Conservation (phyloP, 64 coral and sea anemone genomes). For the Astreopora myriophthalma region DNA sequence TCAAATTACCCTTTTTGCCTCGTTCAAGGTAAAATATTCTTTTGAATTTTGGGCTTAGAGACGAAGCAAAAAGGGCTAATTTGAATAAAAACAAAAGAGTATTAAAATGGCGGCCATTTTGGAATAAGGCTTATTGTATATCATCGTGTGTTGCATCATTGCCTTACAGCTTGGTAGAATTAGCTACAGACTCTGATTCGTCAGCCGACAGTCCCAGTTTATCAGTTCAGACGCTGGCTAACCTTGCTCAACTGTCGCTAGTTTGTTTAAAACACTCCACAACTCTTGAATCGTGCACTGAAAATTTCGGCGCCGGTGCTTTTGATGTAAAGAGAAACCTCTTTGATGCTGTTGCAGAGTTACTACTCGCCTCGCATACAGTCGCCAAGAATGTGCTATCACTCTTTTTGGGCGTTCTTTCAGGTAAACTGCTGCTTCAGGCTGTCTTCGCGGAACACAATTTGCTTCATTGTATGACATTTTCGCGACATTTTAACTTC, state of each 20-base stretch:
- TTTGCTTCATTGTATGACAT: neutral
- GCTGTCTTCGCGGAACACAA: too few relatives aligned
- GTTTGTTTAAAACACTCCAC: conserved; percentile 27
- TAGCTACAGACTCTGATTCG: neutral
- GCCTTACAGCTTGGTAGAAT: neutral
- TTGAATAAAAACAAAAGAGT: too few relatives aligned
- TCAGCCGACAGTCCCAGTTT: neutral
- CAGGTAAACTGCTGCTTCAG: too few relatives aligned
- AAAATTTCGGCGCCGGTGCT: neutral
- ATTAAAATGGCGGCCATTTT: too few relatives aligned
- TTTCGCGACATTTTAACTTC: neutral
- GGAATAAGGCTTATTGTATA: too few relatives aligned
- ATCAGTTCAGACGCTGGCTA: neutral
- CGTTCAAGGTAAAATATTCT: too few relatives aligned
- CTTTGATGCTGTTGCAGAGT: neutral
- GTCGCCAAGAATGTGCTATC: neutral
- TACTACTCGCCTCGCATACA: neutral
- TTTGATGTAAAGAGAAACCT: neutral
- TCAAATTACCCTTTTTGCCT: too few relatives aligned
- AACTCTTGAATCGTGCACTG: neutral
- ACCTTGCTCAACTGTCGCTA: conserved; percentile 13
- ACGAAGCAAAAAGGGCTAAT: too few relatives aligned
- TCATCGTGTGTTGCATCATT: neutral
- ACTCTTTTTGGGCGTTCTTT: neutral
- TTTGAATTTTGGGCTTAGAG: too few relatives aligned